A percentile compares a stretch with the other conserved stretches of the same genome.
These are phyloP conservation scores for Pecten maximus DNA, from an alignment of 2,888 invertebrate genomes.

Conservation along the genomic window DNA sequence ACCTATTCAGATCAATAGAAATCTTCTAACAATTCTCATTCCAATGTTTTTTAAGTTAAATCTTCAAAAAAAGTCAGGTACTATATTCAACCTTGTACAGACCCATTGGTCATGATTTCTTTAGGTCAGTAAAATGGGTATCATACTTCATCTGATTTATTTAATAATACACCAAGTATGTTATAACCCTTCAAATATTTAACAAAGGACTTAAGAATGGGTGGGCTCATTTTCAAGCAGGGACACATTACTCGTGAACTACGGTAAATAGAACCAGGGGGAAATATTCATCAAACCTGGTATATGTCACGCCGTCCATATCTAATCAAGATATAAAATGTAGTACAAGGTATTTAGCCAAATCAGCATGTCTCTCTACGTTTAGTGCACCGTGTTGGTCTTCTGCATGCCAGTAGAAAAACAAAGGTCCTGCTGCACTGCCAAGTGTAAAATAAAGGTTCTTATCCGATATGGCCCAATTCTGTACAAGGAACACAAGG, in stretches of 20 bases:
- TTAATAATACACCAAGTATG: too few relatives aligned
- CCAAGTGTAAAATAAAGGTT: conserved; percentile 1
- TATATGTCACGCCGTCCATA: neutral
- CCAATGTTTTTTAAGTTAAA: neutral
- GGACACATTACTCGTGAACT: neutral
- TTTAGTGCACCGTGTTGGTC: neutral
- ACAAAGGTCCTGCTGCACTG: neutral
- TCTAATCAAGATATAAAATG: conserved; percentile 3
- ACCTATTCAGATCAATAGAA: neutral
- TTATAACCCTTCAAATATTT: too few relatives aligned
- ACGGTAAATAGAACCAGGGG: neutral
- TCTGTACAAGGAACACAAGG: neutral
- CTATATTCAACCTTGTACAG: neutral
- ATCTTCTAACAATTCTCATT: neutral
- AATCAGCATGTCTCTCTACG: neutral
- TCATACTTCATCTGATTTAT: too few relatives aligned
- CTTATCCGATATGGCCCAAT: neutral
- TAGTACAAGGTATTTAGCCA: neutral
- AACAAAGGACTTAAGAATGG: too few relatives aligned
- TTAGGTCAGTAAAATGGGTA: too few relatives aligned
- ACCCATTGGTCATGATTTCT: too few relatives aligned
- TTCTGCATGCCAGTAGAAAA: neutral
- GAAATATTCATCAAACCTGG: neutral
- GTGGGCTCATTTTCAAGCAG: neutral
- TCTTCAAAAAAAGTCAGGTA: neutral